Percentiles rank a stretch among this genome's conserved stretches.
phyloP scores from a whole-genome alignment of 1,140 invertebrate species.

The Amyelois transitella region DNA sequence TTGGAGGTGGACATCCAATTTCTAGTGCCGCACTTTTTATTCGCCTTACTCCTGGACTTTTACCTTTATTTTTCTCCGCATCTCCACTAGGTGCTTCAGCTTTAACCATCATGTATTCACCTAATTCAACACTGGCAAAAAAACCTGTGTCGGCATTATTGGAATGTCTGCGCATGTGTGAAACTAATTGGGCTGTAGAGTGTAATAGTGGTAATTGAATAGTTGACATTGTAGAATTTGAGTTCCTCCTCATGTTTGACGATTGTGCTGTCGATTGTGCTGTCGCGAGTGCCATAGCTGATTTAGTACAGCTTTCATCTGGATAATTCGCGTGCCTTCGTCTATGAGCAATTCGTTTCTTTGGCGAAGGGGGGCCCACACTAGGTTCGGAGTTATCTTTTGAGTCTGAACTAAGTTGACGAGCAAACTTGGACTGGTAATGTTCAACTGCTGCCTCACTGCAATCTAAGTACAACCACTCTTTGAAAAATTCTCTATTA shows the following conservation, averaged over 20 bases:
- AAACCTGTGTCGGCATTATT: slow-evolving; percentile 77
- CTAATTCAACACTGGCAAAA: slow-evolving; percentile 72
- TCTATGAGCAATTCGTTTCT: slow-evolving; percentile 53
- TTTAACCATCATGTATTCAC: slow-evolving; percentile 72
- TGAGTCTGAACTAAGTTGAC: slow-evolving; percentile 69
- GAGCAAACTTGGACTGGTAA: slow-evolving; percentile 63
- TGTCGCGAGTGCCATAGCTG: slow-evolving; percentile 60
- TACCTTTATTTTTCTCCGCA: slow-evolving; percentile 55
- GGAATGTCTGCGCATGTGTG: slow-evolving; percentile 76
- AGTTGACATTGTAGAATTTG: slow-evolving; percentile 77
- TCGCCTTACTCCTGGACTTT: slow-evolving; percentile 74
- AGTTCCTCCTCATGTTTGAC: slow-evolving; percentile 74
- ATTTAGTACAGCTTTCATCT: slow-evolving; percentile 68
- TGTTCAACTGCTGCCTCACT: slow-evolving; percentile 55
- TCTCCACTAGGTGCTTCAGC: slow-evolving; percentile 50
- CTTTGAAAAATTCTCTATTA: slow-evolving; percentile 63
- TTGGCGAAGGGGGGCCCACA: slow-evolving; percentile 65
- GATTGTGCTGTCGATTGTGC: slow-evolving; percentile 44
- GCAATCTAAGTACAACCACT: slow-evolving; percentile 61
- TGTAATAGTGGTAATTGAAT: slow-evolving; percentile 73
- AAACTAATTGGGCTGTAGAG: slow-evolving; percentile 67
- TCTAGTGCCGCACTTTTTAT: slow-evolving; percentile 81
- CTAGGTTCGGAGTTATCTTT: slow-evolving; percentile 69
- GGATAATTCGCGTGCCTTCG: slow-evolving; percentile 61
- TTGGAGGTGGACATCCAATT: slow-evolving; percentile 78